Evolutionary conservation across 2,888 invertebrate species (phyloP).

Genomic region (Synergus itoensis): DNA sequence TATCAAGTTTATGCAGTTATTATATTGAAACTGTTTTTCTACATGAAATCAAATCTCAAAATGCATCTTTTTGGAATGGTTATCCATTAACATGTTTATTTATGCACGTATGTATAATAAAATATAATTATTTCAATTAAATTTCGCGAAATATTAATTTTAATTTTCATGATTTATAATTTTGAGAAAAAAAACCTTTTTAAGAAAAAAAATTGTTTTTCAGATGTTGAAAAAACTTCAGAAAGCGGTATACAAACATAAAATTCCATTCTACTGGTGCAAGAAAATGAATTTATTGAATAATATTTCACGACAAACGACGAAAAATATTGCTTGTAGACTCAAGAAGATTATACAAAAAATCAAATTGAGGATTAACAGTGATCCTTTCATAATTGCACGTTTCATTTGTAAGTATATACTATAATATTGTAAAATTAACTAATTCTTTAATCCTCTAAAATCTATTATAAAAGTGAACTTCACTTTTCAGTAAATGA

Average conservation of each 20-base stretch:
- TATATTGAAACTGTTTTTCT: conserved; percentile 81
- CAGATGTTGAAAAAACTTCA: conserved; percentile 77
- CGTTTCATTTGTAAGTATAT: conserved; percentile 69
- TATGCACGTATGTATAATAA: conserved; percentile 55
- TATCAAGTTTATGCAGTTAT: conserved; percentile 80
- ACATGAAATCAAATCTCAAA: conserved; percentile 71
- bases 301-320: background rate
- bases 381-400: conserved; percentile 57
- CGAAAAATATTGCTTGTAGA: conserved; percentile 47
- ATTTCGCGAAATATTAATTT: background rate
- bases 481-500: background rate
- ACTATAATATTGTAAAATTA: background rate
- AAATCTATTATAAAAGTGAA: background rate
- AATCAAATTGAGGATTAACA: conserved; percentile 54
- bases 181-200: background rate
- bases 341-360: conserved; percentile 53
- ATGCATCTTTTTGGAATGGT: conserved; percentile 44
- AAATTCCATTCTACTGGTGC: conserved; percentile 80
- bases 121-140: no score
- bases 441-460: background rate
- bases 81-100: conserved; percentile 55
- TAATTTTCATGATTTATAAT: background rate
- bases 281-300: conserved; percentile 77
- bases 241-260: conserved; percentile 66
- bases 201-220: background rate